These are phyloP conservation scores for Eristalis arbustorum DNA, from an alignment of 2,888 invertebrate species.

Conservation along the genomic window DNA sequence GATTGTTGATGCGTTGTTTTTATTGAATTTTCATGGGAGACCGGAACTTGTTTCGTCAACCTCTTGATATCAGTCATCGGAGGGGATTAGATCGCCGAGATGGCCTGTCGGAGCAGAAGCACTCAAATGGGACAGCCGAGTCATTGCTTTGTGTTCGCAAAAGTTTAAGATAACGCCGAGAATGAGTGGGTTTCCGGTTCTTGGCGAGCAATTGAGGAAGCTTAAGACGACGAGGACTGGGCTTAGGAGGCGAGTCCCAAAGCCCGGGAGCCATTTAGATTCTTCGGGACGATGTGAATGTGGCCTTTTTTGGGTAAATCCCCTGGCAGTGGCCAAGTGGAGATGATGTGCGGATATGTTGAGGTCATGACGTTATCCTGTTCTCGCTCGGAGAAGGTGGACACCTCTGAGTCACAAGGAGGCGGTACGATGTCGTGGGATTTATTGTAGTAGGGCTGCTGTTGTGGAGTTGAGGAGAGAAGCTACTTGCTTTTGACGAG, in stretches of 20 bases:
- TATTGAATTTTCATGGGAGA: not conserved
- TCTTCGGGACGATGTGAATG: not conserved
- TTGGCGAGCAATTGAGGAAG: not conserved
- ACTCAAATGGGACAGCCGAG: not conserved
- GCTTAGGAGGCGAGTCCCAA: not conserved
- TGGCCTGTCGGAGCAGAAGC: not conserved
- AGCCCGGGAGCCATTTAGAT: not conserved
- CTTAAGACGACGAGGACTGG: not conserved
- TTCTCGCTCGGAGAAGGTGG: too few relatives aligned
- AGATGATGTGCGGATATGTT: not conserved
- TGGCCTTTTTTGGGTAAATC: not conserved
- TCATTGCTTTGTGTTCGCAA: not conserved
- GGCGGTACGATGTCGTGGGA: too few relatives aligned
- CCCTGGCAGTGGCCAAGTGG: too few relatives aligned
- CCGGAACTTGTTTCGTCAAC: not conserved
- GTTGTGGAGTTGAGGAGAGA: too few relatives aligned
- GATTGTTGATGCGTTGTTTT: not conserved
- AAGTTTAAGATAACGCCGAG: not conserved
- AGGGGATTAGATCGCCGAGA: not conserved
- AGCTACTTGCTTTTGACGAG: too few relatives aligned
- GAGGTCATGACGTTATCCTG: too few relatives aligned
- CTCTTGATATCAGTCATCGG: not conserved
- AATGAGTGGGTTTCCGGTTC: not conserved
- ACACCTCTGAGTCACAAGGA: too few relatives aligned
- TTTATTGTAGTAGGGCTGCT: too few relatives aligned